Evolutionary conservation across 2,888 invertebrate genomes (phyloP).

Genomic region (Trimorus sp.): DNA sequence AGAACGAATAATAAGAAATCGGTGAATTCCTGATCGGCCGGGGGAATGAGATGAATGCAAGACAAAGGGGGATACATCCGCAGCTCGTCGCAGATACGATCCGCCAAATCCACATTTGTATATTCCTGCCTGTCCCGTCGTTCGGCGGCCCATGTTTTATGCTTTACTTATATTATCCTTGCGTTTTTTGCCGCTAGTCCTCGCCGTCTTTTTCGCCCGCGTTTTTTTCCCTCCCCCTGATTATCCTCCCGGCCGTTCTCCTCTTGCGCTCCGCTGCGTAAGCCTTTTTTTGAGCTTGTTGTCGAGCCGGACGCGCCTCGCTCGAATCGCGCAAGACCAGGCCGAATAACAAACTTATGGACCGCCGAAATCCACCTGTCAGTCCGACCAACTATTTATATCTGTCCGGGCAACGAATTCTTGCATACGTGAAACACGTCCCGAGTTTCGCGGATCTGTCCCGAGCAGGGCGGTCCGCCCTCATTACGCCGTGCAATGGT

Average conservation of each 20-base stretch:
- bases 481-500: conserved; percentile 50
- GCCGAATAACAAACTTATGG: conserved; percentile 71
- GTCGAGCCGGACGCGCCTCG: conserved; percentile 13
- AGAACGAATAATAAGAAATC: conserved; percentile 75
- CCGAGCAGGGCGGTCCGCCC: conserved; percentile 47
- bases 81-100: conserved; percentile 71
- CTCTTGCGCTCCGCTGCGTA: conserved; percentile 1
- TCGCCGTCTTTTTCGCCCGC: conserved; percentile 32
- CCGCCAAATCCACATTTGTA: conserved; percentile 77
- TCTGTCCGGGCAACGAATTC: conserved; percentile 71
- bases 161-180: conserved; percentile 61
- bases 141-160: conserved; percentile 59
- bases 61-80: conserved; percentile 76
- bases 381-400: conserved; percentile 78
- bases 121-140: conserved; percentile 69
- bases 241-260: not conserved
- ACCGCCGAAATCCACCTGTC: conserved; percentile 76
- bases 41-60: conserved; percentile 67
- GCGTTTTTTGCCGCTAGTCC: conserved; percentile 51
- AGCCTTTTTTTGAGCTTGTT: conserved; percentile 2
- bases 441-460: conserved; percentile 26
- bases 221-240: conserved; percentile 7
- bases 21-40: conserved; percentile 74
- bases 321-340: conserved; percentile 2
- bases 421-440: conserved; percentile 71